These are phyloP conservation scores for Odontamblyopus rebecca DNA, from an alignment of 2,797 vertebrate genomes.

Conservation along the genomic window DNA sequence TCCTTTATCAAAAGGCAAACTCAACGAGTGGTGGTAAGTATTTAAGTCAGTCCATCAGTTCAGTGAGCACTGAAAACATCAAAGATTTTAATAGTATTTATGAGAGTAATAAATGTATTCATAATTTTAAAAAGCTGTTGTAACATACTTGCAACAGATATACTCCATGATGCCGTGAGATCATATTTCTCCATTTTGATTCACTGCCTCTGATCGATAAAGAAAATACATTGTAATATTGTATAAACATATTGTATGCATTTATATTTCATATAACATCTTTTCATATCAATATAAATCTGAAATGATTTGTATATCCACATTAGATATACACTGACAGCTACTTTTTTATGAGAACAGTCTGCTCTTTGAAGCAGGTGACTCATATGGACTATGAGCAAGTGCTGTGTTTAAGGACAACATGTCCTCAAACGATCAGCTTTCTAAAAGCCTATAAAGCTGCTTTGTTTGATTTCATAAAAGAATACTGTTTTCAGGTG, in stretches of 20 bases:
- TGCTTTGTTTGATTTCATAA: slow-evolving; percentile 11
- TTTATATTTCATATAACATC: background rate
- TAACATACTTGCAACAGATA: background rate
- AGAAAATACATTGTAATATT: background rate
- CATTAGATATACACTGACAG: background rate
- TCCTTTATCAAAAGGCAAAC: slow-evolving; percentile 70
- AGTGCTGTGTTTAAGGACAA: slow-evolving; percentile 19
- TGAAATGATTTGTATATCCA: background rate
- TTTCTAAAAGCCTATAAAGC: background rate
- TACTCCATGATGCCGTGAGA: background rate
- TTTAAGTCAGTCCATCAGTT: background rate
- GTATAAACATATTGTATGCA: background rate
- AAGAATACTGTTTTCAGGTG: slow-evolving; percentile 69
- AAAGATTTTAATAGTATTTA: background rate
- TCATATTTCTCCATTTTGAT: background rate
- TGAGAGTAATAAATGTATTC: background rate
- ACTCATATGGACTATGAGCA: slow-evolving; percentile 26
- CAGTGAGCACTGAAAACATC: background rate
- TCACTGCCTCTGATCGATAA: slow-evolving; percentile 9
- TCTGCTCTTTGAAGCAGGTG: background rate
- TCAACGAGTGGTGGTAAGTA: slow-evolving; percentile 78
- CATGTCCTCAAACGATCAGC: slow-evolving; percentile 6
- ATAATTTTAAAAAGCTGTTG: background rate
- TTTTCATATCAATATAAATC: background rate
- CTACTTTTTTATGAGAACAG: background rate